These are phyloP conservation scores for Aleadryas rufinucha DNA, from an alignment of 2,113 vertebrate species.

Conservation along the genomic window DNA sequence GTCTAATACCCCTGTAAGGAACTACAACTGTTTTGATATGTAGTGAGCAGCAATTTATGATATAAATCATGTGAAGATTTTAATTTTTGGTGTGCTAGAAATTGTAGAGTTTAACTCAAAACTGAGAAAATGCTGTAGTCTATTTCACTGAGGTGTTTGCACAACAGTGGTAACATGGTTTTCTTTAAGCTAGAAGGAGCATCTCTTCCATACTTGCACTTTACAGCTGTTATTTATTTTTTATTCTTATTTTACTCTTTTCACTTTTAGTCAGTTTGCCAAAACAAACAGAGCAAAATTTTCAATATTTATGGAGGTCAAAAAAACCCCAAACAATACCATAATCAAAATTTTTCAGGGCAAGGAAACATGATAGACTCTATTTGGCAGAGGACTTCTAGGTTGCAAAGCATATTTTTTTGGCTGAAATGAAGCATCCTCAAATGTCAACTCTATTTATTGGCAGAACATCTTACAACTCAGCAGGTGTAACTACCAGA, in stretches of 20 bases:
- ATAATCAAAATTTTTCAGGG: not conserved
- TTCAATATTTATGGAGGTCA: not conserved
- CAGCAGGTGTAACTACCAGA: slow-evolving; percentile 12
- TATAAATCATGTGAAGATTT: not conserved
- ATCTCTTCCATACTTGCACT: not conserved
- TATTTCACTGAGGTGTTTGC: not conserved
- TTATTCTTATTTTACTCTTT: not conserved
- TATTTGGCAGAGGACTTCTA: not conserved
- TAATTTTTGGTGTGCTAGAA: not conserved
- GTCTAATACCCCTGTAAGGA: not conserved
- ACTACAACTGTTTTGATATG: not conserved
- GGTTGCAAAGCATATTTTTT: not conserved
- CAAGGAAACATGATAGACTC: not conserved
- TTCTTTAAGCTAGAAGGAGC: not conserved
- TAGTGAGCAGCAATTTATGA: not conserved
- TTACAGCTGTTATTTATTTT: not conserved
- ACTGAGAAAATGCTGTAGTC: not conserved
- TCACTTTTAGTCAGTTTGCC: not conserved
- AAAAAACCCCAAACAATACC: no score
- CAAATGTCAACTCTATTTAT: not conserved
- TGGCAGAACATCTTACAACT: slow-evolving; percentile 9
- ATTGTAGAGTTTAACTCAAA: not conserved
- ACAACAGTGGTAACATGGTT: not conserved
- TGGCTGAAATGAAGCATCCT: not conserved
- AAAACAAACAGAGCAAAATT: not conserved